phyloP scores from a whole-genome alignment of 2,113 vertebrate species.

The Etheostoma cragini region DNA sequence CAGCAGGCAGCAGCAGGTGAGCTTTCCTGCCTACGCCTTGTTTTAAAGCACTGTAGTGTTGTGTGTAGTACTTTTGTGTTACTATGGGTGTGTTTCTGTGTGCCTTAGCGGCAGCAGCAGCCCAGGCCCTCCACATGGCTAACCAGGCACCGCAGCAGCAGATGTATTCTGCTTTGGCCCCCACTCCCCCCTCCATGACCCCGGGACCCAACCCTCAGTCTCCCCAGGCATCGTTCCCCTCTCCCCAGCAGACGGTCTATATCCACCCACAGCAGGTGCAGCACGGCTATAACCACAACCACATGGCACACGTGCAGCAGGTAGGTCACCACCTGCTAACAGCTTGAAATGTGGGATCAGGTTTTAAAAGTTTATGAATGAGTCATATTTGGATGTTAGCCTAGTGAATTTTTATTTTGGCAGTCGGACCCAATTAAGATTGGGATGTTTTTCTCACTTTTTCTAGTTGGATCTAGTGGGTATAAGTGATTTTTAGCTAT shows the following conservation, averaged over 20 bases:
- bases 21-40: no score
- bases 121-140: slow-evolving; percentile 94
- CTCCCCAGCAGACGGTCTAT: slow-evolving; percentile 95
- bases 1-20: slow-evolving; percentile 87
- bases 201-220: slow-evolving; percentile 97
- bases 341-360: slow-evolving; percentile 11
- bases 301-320: slow-evolving; percentile 98
- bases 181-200: slow-evolving; percentile 96
- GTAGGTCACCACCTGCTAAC: slow-evolving; percentile 78
- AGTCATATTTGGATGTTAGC: slow-evolving; percentile 1
- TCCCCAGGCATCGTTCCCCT: slow-evolving; percentile 94
- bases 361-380: slow-evolving; percentile 28
- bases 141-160: slow-evolving; percentile 93
- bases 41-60: background rate
- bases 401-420: slow-evolving; percentile 4
- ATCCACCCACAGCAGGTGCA: slow-evolving; percentile 97
- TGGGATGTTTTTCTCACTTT: background rate
- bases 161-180: slow-evolving; percentile 94
- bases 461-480: background rate
- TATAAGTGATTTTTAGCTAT: background rate
- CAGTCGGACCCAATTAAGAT: background rate
- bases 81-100: background rate
- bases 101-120: slow-evolving; percentile 71
- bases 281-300: slow-evolving; percentile 95
- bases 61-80: background rate